Evolutionary conservation across 2,113 vertebrate species (phyloP), one percentile per base, ranked within the genome.

Genomic region (Muntiacus muntjak): DNA sequence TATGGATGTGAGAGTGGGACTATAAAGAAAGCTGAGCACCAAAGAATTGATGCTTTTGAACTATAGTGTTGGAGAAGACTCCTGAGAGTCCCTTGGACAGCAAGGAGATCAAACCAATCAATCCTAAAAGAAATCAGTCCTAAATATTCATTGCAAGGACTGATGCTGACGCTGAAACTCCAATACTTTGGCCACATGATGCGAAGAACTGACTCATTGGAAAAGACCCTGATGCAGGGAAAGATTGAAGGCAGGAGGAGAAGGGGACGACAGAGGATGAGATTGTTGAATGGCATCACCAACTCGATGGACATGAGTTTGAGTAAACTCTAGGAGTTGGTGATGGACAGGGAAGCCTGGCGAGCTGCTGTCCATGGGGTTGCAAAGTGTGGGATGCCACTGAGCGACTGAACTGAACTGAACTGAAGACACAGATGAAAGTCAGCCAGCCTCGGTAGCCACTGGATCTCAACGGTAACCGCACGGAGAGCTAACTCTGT

Each of bases 381-480:
- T 0, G 2, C n/a, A 71, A 71, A 36, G 64, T 5, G 8, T 67
- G 4, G 33, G 64, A 21, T 2, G 0, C 30, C 7, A 64, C 14
- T 33, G 43, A 45, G 43, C 6, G 6, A 64, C 14, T 1, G 33
- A 7, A 36, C 64, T 67, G 33, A 67, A 33, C 60, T 4, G 15
- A 67, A 67, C 33, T n/a, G 62, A 71, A 76, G 52, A 83, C 7
- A 81, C 28, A 82, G 55, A 82, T 4, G 21, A 76, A 58, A 79
- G 11, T n/a, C 40, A 15, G 17, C 25, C 58, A 89, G 12, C 17
- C 19, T 52, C 8, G 13, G n/a, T 15, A n/a, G 12, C 19, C 19
- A 54, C 21, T 55, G 43, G 60, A 23, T 89, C 47, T 90, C 54
- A 78, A 78, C 79, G 52, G 33, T 25, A 16, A 76, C n/a, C 83